phyloP scores from a whole-genome alignment of 2,888 invertebrate species.

The Acanthosepion pharaonis region DNA sequence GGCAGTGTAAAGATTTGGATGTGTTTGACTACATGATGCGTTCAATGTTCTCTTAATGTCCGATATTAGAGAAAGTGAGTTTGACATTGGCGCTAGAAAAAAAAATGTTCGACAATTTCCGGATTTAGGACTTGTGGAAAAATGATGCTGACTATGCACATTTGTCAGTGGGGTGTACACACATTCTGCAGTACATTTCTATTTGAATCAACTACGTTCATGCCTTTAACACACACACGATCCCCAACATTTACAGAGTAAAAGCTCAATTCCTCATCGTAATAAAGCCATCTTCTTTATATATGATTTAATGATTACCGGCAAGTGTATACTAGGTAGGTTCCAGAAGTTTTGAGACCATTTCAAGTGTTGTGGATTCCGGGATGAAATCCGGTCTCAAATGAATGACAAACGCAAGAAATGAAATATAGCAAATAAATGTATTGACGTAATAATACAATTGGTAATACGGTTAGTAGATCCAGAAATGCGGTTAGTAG shows the following conservation, averaged over 20 bases:
- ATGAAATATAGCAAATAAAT: no score
- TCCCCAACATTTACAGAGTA: background rate
- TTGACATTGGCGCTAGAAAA: background rate
- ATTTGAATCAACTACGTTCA: no score
- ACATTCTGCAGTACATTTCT: no score
- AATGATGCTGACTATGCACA: background rate
- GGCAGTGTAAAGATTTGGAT: background rate
- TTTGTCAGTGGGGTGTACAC: no score
- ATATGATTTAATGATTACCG: background rate
- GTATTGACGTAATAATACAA: no score
- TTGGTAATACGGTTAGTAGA: no score
- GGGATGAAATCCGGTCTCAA: no score
- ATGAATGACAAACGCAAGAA: no score
- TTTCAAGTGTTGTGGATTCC: no score
- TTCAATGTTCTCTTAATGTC: background rate
- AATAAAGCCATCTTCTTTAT: background rate
- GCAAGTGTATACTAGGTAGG: background rate
- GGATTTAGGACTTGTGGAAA: background rate
- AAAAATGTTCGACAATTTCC: background rate
- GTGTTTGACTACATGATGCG: background rate
- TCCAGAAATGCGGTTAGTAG: no score
- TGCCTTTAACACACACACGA: background rate
- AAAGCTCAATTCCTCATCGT: background rate
- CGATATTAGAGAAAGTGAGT: background rate
- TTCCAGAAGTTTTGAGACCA: no score